phyloP scores from a whole-genome alignment of 2,113 vertebrate species.

The Onychostoma macrolepis region DNA sequence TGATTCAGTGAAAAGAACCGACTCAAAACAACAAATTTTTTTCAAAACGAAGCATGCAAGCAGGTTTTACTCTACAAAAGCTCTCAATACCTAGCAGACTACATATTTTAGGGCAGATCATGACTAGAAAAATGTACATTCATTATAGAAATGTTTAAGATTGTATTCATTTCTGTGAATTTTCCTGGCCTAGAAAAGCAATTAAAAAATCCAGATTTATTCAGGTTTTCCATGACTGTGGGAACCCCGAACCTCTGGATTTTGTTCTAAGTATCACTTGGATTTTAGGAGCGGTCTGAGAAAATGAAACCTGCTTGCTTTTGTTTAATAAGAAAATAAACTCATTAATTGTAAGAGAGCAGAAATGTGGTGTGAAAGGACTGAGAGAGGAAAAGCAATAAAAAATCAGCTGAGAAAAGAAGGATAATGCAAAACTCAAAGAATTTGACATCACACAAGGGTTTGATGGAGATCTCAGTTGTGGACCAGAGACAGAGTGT shows the following conservation, averaged over 20 bases:
- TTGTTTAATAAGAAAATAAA: constrained; percentile 34
- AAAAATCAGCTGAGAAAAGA: not conserved
- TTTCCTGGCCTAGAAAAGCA: not conserved
- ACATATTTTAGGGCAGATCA: not conserved
- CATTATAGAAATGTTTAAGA: not conserved
- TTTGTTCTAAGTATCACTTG: not conserved
- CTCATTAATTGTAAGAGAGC: constrained; percentile 5
- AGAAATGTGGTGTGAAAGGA: not conserved
- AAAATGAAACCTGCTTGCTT: not conserved
- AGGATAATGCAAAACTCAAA: not conserved
- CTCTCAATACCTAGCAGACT: not conserved
- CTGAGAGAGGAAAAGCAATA: constrained; percentile 28
- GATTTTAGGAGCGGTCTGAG: constrained; percentile 6
- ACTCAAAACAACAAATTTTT: not conserved
- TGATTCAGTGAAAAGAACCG: not conserved
- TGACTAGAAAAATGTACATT: not conserved
- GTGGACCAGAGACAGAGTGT: not conserved
- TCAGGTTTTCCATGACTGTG: not conserved
- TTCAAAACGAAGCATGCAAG: not conserved
- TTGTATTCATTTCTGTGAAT: not conserved
- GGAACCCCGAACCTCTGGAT: constrained; percentile 4
- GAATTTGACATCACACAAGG: not conserved
- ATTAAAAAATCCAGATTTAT: not conserved
- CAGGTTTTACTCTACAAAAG: not conserved
- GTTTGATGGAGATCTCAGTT: not conserved